phyloP scores from a whole-genome alignment of 2,797 vertebrate species.

The Pipistrellus kuhlii region DNA sequence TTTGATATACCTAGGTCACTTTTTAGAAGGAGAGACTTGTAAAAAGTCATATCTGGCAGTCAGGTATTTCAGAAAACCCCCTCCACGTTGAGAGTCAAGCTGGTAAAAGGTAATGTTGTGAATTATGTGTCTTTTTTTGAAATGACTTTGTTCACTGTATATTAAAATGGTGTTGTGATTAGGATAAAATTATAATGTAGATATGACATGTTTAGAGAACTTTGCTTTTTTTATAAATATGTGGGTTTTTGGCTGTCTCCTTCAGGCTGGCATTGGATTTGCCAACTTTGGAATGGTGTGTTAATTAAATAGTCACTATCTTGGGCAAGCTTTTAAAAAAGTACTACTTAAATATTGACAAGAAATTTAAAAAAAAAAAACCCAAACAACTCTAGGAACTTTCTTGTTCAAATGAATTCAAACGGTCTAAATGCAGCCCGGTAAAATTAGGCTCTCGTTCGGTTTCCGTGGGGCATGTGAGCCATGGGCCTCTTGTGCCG shows the following conservation, averaged over 20 bases:
- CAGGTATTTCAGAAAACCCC: not conserved
- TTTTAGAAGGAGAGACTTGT: conserved; percentile 55
- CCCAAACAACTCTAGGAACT: conserved; percentile 71
- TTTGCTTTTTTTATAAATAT: conserved; percentile 7
- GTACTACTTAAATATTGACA: conserved; percentile 62
- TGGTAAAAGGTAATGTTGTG: not conserved
- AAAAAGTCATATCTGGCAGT: not conserved
- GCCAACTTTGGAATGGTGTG: conserved; percentile 52
- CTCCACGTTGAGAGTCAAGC: not conserved
- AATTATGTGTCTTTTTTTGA: not conserved
- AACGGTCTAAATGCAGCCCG: conserved; percentile 54
- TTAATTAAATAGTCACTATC: conserved; percentile 75
- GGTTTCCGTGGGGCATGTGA: not conserved
- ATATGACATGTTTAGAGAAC: conserved; percentile 2
- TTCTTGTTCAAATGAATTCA: conserved; percentile 51
- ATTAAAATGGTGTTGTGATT: not conserved
- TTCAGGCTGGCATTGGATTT: conserved; percentile 49
- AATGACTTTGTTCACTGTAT: not conserved
- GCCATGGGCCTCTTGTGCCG: conserved; percentile 19
- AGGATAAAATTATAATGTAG: conserved; percentile 18
- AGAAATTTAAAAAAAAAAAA: not conserved
- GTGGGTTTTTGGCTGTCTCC: conserved; percentile 20
- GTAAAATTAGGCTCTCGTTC: conserved; percentile 68
- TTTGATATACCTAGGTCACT: conserved; percentile 13
- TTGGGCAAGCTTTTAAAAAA: conserved; percentile 68